Evolutionary conservation across 1,140 invertebrate genomes (phyloP).

Genomic region (Bombus consobrinus): DNA sequence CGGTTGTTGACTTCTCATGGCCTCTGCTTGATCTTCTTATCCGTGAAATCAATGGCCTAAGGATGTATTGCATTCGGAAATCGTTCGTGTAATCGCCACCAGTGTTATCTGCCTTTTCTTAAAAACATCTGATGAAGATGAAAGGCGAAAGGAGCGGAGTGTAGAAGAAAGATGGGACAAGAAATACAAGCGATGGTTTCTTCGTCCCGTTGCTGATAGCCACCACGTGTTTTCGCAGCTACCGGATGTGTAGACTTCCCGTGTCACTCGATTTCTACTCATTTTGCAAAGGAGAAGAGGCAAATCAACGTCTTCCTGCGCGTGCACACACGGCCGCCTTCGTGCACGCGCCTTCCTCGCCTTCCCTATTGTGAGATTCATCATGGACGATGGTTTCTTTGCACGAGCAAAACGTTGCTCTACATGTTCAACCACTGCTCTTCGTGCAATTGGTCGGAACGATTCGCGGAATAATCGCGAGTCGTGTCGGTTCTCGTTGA

Average conservation of each 20-base stretch:
- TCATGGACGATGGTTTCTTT: neutral
- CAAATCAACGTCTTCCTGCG: conserved; percentile 48
- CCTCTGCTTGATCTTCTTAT: too few species aligned
- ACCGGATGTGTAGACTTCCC: conserved; percentile 36
- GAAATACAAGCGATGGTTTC: neutral
- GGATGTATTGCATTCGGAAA: neutral
- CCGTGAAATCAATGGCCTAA: neutral
- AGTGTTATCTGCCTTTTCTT: neutral
- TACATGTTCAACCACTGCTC: conserved; percentile 31
- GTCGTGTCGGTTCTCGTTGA: neutral
- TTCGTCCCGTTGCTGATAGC: neutral
- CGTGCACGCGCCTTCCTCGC: conserved; percentile 6
- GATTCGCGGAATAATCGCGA: conserved; percentile 25
- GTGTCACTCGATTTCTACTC: conserved; percentile 54
- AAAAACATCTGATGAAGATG: neutral
- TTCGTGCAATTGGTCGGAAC: conserved; percentile 35
- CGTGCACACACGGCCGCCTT: neutral
- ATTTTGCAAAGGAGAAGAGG: conserved; percentile 26
- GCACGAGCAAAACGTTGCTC: conserved; percentile 15
- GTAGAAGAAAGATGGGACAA: neutral
- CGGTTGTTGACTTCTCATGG: neutral
- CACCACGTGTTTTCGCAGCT: neutral
- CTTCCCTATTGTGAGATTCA: conserved; percentile 11
- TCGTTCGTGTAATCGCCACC: neutral
- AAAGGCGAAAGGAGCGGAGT: neutral